Percentiles rank a stretch among this genome's conserved stretches.
These are phyloP conservation scores for Amphiprion percula DNA, from an alignment of 2,113 vertebrate genomes.

Conservation along the genomic window DNA sequence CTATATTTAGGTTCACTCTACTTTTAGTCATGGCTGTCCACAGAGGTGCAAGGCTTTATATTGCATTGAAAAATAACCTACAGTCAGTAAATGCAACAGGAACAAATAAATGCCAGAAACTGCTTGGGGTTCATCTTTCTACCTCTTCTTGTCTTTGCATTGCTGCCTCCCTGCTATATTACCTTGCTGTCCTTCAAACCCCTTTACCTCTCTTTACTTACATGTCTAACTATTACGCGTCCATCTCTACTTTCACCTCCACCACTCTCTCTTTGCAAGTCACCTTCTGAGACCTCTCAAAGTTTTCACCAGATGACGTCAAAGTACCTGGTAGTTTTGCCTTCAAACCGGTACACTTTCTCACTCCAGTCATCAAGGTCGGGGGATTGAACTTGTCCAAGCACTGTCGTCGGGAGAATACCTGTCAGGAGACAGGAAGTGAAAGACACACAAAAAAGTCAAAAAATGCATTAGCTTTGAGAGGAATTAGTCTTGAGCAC, in stretches of 20 bases:
- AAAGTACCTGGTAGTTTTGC: conserved; percentile 86
- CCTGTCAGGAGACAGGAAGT: conserved; percentile 74
- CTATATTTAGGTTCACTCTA: too few relatives aligned
- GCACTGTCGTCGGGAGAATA: conserved; percentile 82
- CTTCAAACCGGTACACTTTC: conserved; percentile 90
- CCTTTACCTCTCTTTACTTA: not conserved
- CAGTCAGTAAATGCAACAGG: too few relatives aligned
- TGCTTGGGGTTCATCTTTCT: not conserved
- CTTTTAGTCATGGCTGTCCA: too few relatives aligned
- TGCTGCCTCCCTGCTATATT: not conserved
- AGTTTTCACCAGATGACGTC: conserved; percentile 45
- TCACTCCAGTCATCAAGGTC: conserved; percentile 92
- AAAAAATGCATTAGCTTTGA: conserved; percentile 33
- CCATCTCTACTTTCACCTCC: not conserved
- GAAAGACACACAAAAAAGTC: conserved; percentile 21
- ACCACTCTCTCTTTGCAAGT: conserved; percentile 8
- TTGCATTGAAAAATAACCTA: too few relatives aligned
- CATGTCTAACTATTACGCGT: not conserved
- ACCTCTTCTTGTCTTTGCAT: not conserved
- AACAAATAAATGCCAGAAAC: too few relatives aligned
- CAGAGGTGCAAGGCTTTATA: too few relatives aligned
- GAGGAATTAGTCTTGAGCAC: conserved; percentile 39
- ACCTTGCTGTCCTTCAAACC: not conserved
- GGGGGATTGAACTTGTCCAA: conserved; percentile 88
- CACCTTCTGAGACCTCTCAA: not conserved